Percentiles rank a stretch among this genome's conserved stretches.
These are phyloP conservation scores for Zosterops lateralis DNA, from an alignment of 2,113 vertebrate species.

Conservation along the genomic window DNA sequence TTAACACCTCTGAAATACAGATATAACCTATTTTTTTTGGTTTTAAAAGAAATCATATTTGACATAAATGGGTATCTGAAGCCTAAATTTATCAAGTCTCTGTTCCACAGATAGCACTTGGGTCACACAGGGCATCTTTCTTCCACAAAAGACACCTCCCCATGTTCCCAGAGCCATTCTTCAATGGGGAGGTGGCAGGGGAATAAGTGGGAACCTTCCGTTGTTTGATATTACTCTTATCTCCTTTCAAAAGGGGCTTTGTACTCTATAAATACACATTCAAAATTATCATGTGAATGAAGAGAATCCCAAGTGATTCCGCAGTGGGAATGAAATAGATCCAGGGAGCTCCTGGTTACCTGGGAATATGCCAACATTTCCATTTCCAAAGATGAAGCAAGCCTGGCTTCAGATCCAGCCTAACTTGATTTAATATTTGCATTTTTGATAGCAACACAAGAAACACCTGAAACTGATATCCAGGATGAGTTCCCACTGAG, in stretches of 20 bases:
- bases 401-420: background rate
- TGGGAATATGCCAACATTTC: background rate
- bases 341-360: background rate
- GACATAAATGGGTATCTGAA: background rate
- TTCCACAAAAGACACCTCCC: background rate
- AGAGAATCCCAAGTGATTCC: background rate
- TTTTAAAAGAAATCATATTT: background rate
- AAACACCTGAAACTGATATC: background rate
- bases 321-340: background rate
- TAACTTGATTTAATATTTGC: background rate
- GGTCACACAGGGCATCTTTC: slow-evolving; percentile 13
- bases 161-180: background rate
- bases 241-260: background rate
- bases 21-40: background rate
- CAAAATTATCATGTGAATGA: background rate
- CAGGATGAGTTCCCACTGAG: background rate
- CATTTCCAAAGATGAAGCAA: background rate
- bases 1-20: background rate
- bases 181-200: background rate
- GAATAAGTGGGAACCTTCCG: background rate
- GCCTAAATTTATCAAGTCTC: background rate
- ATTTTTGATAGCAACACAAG: background rate
- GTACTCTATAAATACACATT: slow-evolving; percentile 27
- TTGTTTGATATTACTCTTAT: background rate
- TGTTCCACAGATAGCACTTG: background rate